phyloP scores from a whole-genome alignment of 2,888 invertebrate species.

The Eupithecia vulgata region DNA sequence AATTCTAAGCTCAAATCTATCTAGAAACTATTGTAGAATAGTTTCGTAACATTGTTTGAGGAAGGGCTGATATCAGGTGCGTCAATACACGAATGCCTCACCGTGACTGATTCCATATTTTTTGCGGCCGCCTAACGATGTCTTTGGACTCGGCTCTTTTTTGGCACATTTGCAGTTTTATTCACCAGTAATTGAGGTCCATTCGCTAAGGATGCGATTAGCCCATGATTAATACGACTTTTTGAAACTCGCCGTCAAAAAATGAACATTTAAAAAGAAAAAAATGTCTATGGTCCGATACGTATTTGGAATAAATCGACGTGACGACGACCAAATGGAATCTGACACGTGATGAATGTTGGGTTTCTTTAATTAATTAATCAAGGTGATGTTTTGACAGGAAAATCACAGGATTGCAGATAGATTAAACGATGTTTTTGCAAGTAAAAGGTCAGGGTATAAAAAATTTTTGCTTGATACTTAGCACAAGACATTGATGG shows the following conservation, averaged over 20 bases:
- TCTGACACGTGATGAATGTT: conserved; percentile 60
- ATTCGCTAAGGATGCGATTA: conserved; percentile 82
- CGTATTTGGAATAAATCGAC: conserved; percentile 43
- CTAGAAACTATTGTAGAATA: no score
- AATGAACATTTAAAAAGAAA: conserved; percentile 46
- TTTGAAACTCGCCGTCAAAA: conserved; percentile 49
- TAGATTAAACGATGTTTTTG: conserved; percentile 42
- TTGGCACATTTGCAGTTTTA: conserved; percentile 72
- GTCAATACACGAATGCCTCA: conserved; percentile 38
- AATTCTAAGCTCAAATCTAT: no score
- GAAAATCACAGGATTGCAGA: conserved; percentile 45
- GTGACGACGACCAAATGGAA: conserved; percentile 64
- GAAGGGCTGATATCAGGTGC: conserved; percentile 28
- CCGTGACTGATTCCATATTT: conserved; percentile 66
- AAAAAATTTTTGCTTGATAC: conserved; percentile 27
- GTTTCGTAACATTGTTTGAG: background rate
- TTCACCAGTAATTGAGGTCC: conserved; percentile 78
- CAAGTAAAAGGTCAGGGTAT: conserved; percentile 37
- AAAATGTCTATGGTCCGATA: conserved; percentile 38
- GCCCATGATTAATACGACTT: conserved; percentile 71
- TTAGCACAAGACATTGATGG: conserved; percentile 32
- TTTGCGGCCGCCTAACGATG: conserved; percentile 70
- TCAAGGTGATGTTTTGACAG: conserved; percentile 46
- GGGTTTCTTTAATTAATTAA: conserved; percentile 55
- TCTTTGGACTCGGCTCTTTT: conserved; percentile 67